Percentiles rank a stretch among this genome's conserved stretches.
These are phyloP conservation scores for Illadopsis cleaveri DNA, from an alignment of 2,113 vertebrate species.

Conservation along the genomic window DNA sequence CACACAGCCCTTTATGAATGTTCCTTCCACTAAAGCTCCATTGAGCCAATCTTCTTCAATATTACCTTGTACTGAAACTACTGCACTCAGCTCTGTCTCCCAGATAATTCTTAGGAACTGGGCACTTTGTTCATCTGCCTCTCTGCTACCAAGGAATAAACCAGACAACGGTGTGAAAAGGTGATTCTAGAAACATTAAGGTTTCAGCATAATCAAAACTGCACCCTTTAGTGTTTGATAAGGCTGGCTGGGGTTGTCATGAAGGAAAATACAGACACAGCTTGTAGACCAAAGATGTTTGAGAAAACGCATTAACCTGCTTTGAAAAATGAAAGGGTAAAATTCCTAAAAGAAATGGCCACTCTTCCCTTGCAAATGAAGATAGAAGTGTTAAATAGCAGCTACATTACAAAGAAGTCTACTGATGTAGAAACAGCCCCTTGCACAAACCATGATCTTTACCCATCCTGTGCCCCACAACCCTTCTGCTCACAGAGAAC, in stretches of 20 bases:
- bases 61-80: neutral
- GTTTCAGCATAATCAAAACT: neutral
- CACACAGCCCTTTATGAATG: neutral
- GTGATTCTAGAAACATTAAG: neutral
- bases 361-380: neutral
- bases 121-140: neutral
- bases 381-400: fast-evolving
- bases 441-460: neutral
- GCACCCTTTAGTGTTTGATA: neutral
- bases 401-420: neutral
- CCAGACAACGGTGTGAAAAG: neutral
- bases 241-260: neutral
- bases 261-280: neutral
- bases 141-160: neutral
- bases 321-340: neutral
- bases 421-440: neutral
- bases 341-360: neutral
- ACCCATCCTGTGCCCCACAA: neutral
- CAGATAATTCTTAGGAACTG: neutral
- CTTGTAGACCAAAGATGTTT: neutral
- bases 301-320: neutral
- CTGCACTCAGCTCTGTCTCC: neutral
- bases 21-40: neutral
- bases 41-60: neutral
- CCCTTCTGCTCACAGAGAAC: neutral